phyloP scores from a whole-genome alignment of 2,888 invertebrate genomes.

The Aphodius granarius region DNA sequence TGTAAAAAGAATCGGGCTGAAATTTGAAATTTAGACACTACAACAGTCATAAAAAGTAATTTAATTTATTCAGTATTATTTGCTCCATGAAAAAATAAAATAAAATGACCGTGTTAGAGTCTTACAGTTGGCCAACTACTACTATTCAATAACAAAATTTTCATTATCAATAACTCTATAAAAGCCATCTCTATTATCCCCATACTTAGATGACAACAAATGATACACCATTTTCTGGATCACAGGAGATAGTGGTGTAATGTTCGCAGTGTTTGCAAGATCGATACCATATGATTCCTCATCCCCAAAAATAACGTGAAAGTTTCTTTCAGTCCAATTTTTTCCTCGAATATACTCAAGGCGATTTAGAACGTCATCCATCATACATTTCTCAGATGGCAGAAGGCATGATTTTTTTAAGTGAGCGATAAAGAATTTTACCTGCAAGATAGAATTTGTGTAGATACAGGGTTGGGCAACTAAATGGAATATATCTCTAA shows the following conservation, averaged over 20 bases:
- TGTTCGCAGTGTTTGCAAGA: constrained; percentile 65
- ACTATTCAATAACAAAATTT: constrained; percentile 47
- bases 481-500: too few relatives aligned
- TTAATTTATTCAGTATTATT: too few relatives aligned
- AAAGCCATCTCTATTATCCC: constrained; percentile 63
- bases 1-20: too few relatives aligned
- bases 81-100: too few relatives aligned
- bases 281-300: constrained; percentile 69
- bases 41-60: too few relatives aligned
- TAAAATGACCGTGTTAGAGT: too few relatives aligned
- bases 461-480: too few relatives aligned
- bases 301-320: constrained; percentile 76
- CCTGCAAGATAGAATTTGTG: constrained; percentile 49
- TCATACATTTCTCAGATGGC: constrained; percentile 67
- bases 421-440: constrained; percentile 62
- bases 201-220: constrained; percentile 46
- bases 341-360: constrained; percentile 58
- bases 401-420: constrained; percentile 61
- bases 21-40: too few relatives aligned
- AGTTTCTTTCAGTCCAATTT: constrained; percentile 68
- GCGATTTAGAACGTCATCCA: constrained; percentile 60
- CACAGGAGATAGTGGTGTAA: constrained; percentile 66
- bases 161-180: constrained; percentile 68
- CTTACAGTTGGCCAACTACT: too few relatives aligned
- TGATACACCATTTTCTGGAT: constrained; percentile 73